A percentile compares a stretch with the other conserved stretches of the same genome.
These are phyloP conservation scores for Sinocyclocheilus anophthalmus DNA, from an alignment of 2,113 vertebrate genomes.

Conservation along the genomic window DNA sequence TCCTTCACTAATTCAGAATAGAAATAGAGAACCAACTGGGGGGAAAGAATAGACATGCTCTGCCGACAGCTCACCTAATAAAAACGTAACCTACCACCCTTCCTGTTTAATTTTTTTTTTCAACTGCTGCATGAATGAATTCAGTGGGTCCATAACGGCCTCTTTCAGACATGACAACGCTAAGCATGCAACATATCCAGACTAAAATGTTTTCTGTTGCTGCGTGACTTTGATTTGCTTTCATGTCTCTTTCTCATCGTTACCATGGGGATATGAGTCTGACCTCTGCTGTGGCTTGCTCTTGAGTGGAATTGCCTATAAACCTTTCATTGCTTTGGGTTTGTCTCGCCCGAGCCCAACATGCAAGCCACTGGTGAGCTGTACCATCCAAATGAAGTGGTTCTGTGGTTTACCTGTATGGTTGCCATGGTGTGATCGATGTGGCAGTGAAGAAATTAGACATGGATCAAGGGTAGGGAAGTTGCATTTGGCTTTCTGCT, in stretches of 20 bases:
- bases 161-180: neutral
- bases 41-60: constrained; percentile 63
- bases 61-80: constrained; percentile 70
- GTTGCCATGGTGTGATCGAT: constrained; percentile 26
- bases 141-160: constrained; percentile 64
- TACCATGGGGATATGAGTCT: constrained; percentile 12
- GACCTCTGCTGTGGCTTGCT: constrained; percentile 46
- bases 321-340: constrained; percentile 39
- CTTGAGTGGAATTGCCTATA: constrained; percentile 40
- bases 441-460: constrained; percentile 13
- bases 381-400: constrained; percentile 26
- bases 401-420: constrained; percentile 42
- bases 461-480: neutral
- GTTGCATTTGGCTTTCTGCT: neutral
- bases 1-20: constrained; percentile 70
- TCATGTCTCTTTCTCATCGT: neutral
- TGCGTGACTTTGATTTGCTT: constrained; percentile 7
- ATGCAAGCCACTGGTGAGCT: constrained; percentile 17
- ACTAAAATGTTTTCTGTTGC: neutral
- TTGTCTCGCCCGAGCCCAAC: constrained; percentile 21
- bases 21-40: constrained; percentile 67
- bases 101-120: constrained; percentile 28
- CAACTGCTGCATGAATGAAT: constrained; percentile 62
- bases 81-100: constrained; percentile 72
- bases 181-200: neutral